Conservation (phyloP, 2,113 vertebrate species). For the Hippocampus guttulatus region DNA sequence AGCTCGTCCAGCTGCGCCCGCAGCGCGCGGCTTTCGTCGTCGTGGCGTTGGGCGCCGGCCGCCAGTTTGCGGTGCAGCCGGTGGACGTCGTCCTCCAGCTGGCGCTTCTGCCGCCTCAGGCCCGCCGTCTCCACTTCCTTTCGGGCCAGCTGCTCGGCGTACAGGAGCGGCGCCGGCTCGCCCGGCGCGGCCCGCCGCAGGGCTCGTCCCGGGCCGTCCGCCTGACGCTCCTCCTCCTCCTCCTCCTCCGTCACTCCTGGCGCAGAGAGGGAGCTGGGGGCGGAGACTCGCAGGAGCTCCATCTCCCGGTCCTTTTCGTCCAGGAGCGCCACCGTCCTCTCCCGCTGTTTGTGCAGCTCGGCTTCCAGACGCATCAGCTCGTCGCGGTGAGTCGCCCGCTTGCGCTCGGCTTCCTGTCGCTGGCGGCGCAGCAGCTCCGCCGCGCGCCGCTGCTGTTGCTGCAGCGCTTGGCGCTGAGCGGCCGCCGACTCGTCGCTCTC, state of each 20-base stretch:
- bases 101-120: constrained; percentile 80
- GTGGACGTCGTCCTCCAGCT: constrained; percentile 77
- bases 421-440: constrained; percentile 73
- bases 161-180: constrained; percentile 85
- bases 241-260: background rate
- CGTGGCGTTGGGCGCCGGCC: constrained; percentile 72
- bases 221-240: constrained; percentile 51
- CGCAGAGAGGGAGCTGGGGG: constrained; percentile 29
- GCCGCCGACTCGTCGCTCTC: constrained; percentile 73
- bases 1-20: constrained; percentile 74
- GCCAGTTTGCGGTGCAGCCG: constrained; percentile 75
- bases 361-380: constrained; percentile 79
- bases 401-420: constrained; percentile 78
- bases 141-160: constrained; percentile 87
- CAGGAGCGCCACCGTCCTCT: constrained; percentile 84
- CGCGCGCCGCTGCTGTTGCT: constrained; percentile 70
- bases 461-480: constrained; percentile 67
- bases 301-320: constrained; percentile 88
- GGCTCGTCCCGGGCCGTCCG: constrained; percentile 67
- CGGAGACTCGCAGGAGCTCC: constrained; percentile 71
- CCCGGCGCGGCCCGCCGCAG: constrained; percentile 60
- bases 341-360: constrained; percentile 89
- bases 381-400: constrained; percentile 75
- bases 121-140: constrained; percentile 80
- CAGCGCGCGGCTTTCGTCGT: constrained; percentile 69